Base-by-base conservation (phyloP, 2,113 vertebrate genomes). In the Phylloscopus whistleri region DNA sequence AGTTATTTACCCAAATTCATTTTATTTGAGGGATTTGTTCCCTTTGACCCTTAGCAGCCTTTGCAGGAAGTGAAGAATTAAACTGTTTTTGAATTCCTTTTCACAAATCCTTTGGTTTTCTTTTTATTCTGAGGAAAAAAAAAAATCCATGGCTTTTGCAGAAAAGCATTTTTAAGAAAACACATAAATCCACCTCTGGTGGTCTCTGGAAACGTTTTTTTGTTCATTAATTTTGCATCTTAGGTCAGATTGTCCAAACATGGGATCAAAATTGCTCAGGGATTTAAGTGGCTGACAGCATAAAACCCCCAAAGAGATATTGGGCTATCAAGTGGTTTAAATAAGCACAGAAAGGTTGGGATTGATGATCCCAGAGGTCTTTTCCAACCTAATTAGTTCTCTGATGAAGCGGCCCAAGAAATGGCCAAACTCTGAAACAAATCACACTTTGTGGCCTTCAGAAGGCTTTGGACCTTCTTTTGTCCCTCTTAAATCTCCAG, bases 1-100 rank as follows among this genome's bases (percentile, higher is more conserved):
- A 7, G 64, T 84, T 90, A 78, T 89, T 96, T 95, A 90, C 55
- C 67, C 83, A 73, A 56, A 80, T 85, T 39, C 12, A 19, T 89
- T 94, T 76, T 56, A 51, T 86, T 80, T 35, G 52, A 78, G 39
- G 44, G 68, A 78, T 96, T 92, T 96, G 93, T 52, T 84, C 15
- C 66, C 62, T 82, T 41, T 84, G 83, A 89, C 83, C 73, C 56
- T 43, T 48, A 35, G 33, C 92, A 44, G 56, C 55, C 64, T 58
- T 78, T 72, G 23, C 51, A 74, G 6, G 68, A 62, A 58, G 56
- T 64, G 41, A 55, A 56, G 62, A 78, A 37, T 62, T 53, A 53
- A 74, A 53, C 22, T 83, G 33, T 18, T 53, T 76, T 56, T 60
- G n/a, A 79, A 51, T 68, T 94, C 31, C 13, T 94, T 70, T 46